Evolutionary conservation across 2,113 vertebrate genomes (phyloP), one percentile per base, ranked within the genome.

Genomic region (Podiceps cristatus): DNA sequence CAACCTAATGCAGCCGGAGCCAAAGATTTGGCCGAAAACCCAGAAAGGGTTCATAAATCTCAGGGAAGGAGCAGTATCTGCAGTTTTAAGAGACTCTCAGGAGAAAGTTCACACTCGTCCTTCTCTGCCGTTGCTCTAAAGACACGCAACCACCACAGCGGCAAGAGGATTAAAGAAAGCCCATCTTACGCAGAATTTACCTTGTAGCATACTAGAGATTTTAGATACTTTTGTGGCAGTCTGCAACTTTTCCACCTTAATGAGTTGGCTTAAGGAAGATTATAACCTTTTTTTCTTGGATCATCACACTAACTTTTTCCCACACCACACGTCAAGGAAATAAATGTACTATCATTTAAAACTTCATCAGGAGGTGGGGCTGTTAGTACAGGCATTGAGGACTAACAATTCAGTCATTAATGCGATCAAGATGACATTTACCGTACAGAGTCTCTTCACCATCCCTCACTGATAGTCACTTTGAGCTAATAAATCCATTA

Each of bases 341-440:
- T 40, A 52, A 73, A 59, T 2, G 3, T 25, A 19, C 25, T 33
- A 40, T 12, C 6, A 42, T 16, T 64, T 62, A 52, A 25, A 60
- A 35, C 25, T 42, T 25, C 60, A 74, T 73, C 60, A 78, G 45
- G 53, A 82, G 27, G 55, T 47, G 35, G 15, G 44, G 40, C 35
- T 55, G 55, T 44, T 31, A 73, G 6, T 24, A 40, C 13, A 49
- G 45, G 27, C 17, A 53, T 33, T 64, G 45, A 58, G 31, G 49
- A 17, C 29, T 49, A 52, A 74, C 13, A 47, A 42, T 66, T 56
- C 37, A 58, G 50, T 78, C 49, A 59, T 23, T 35, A 23, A 24
- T 6, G 11, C 0, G 1, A 71, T 23, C 35, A 59, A 33, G 33
- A 79, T 1, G 3, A 18, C 18, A 55, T 28, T 31, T 25, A 62